These are phyloP conservation scores for Isichthys henryi DNA, from an alignment of 2,113 vertebrate genomes.

Conservation along the genomic window DNA sequence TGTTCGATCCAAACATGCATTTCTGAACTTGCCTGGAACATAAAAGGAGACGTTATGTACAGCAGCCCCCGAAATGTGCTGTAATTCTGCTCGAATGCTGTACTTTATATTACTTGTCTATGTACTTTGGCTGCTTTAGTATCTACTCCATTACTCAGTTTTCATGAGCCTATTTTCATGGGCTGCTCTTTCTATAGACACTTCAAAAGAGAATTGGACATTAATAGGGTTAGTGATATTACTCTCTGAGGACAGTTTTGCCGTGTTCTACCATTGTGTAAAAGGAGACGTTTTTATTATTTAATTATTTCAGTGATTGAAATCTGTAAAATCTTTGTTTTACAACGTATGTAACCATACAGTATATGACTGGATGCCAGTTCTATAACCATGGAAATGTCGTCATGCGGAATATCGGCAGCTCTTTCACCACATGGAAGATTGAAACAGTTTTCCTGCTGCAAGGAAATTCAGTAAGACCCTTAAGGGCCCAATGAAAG, in stretches of 20 bases:
- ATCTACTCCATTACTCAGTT: not conserved
- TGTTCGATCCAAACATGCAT: not conserved
- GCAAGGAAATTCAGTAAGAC: not conserved
- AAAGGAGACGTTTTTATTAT: slow-evolving; percentile 3
- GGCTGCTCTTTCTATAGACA: not conserved
- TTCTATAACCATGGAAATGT: not conserved
- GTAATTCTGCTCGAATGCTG: slow-evolving; percentile 35
- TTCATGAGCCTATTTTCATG: slow-evolving; percentile 1
- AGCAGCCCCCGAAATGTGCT: not conserved
- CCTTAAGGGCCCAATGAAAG: not conserved
- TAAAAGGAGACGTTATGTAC: slow-evolving; percentile 20
- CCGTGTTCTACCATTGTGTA: not conserved
- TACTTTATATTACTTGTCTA: slow-evolving; percentile 36
- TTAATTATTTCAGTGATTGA: not conserved
- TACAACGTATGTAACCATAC: not conserved
- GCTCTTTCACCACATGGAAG: not conserved
- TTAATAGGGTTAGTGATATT: not conserved
- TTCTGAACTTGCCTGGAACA: slow-evolving; percentile 22
- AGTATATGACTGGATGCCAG: not conserved
- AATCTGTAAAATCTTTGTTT: slow-evolving; percentile 3
- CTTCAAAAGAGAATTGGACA: slow-evolving; percentile 6
- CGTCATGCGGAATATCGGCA: not conserved
- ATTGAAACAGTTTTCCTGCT: not conserved
- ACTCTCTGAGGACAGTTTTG: not conserved
- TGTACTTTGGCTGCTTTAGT: slow-evolving; percentile 8